These are phyloP conservation scores for Drosophila pseudoananassae DNA, from an alignment of 1,140 invertebrate genomes.

Conservation along the genomic window DNA sequence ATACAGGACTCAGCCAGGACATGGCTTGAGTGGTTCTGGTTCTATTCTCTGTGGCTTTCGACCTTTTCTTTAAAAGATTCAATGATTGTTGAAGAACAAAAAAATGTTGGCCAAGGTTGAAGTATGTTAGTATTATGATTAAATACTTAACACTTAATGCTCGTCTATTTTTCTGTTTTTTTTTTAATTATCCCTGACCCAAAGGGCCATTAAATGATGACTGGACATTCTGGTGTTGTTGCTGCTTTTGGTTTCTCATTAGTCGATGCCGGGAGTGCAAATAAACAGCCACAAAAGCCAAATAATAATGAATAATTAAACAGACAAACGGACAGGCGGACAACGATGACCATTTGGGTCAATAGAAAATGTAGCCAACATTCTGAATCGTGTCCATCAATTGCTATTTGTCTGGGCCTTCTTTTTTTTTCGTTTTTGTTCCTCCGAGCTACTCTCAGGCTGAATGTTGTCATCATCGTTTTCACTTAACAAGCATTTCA, in stretches of 20 bases:
- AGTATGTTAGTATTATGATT: neutral
- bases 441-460: constrained; percentile 11
- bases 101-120: neutral
- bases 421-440: constrained; percentile 16
- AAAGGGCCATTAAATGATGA: constrained; percentile 43
- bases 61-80: neutral
- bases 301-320: constrained; percentile 67
- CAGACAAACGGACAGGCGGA: neutral
- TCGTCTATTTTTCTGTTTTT: neutral
- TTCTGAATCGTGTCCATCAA: neutral
- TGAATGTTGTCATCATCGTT: constrained; percentile 59
- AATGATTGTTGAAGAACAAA: neutral
- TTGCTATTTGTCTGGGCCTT: neutral
- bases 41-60: neutral
- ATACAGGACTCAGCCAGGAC: neutral
- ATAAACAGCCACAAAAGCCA: constrained; percentile 38
- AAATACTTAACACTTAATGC: neutral
- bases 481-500: constrained; percentile 75
- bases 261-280: constrained; percentile 11
- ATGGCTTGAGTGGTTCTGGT: constrained; percentile 16
- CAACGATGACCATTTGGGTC: constrained; percentile 32
- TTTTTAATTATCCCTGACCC: constrained; percentile 46
- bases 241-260: constrained; percentile 7
- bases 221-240: constrained; percentile 11
- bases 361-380: constrained; percentile 35